These are phyloP conservation scores for Sebastes goodei DNA, from an alignment of 2,797 vertebrate genomes.

Conservation along the genomic window DNA sequence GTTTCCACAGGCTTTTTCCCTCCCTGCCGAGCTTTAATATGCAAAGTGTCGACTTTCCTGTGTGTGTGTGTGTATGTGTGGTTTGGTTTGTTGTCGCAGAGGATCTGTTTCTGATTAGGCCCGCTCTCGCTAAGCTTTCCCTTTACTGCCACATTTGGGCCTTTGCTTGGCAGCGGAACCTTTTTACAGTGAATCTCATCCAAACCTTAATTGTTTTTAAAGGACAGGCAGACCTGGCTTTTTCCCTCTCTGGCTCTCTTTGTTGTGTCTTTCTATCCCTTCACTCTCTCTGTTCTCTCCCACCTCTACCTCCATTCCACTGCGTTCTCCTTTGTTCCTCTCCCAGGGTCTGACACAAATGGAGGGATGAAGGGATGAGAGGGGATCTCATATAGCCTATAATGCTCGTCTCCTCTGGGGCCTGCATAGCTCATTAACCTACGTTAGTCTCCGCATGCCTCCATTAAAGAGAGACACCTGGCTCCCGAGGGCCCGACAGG, in stretches of 20 bases:
- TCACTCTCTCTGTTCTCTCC: constrained; percentile 17
- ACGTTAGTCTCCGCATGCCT: constrained; percentile 68
- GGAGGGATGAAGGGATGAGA: constrained; percentile 75
- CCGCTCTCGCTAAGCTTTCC: constrained; percentile 62
- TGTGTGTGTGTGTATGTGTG: constrained; percentile 57
- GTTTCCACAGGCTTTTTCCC: constrained; percentile 66
- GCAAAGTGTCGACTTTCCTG: constrained; percentile 75
- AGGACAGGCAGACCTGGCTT: constrained; percentile 57
- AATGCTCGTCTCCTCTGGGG: constrained; percentile 72
- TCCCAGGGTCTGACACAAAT: constrained; percentile 76
- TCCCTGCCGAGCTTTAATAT: constrained; percentile 72
- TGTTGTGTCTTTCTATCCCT: constrained; percentile 19
- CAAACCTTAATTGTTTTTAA: constrained; percentile 75
- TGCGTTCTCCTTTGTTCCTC: constrained; percentile 62
- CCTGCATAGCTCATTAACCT: constrained; percentile 81
- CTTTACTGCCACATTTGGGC: constrained; percentile 62
- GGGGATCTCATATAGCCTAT: constrained; percentile 74
- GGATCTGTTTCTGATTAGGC: constrained; percentile 79
- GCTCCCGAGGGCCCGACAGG: constrained; percentile 60
- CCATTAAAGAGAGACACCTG: constrained; percentile 80
- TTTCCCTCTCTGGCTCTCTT: constrained; percentile 23
- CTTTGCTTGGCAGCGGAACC: constrained; percentile 55
- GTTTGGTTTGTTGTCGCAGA: constrained; percentile 77
- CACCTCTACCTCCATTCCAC: constrained; percentile 47
- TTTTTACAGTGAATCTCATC: constrained; percentile 56